A percentile compares a stretch with the other conserved stretches of the same genome.
These are phyloP conservation scores for Troilus luridus DNA, from an alignment of 2,888 invertebrate species.

Conservation along the genomic window DNA sequence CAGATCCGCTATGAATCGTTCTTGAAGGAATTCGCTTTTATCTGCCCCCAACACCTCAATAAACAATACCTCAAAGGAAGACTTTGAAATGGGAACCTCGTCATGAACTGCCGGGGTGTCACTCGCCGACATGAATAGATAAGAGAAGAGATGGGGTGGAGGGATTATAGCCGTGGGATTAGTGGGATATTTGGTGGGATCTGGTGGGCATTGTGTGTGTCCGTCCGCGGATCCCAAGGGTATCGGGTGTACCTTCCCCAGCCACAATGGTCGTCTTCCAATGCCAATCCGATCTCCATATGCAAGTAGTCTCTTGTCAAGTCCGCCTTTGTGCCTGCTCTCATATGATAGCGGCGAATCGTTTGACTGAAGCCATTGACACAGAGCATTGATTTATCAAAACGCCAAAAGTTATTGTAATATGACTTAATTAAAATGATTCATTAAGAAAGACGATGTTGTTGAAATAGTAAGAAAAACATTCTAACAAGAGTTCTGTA, in stretches of 20 bases:
- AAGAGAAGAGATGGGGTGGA: not conserved
- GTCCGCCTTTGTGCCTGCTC: not conserved
- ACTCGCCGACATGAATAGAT: constrained; percentile 26
- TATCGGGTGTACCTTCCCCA: constrained; percentile 11
- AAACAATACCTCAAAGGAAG: not conserved
- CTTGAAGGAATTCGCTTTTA: not conserved
- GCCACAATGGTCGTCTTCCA: constrained; percentile 21
- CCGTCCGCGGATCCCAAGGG: constrained; percentile 36
- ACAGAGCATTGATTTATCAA: not conserved
- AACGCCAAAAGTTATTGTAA: no score
- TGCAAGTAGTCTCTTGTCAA: not conserved
- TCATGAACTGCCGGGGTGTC: not conserved
- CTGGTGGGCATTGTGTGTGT: constrained; percentile 37
- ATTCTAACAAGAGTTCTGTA: no score
- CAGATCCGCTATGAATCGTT: not conserved
- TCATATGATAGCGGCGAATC: not conserved
- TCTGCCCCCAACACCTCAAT: not conserved
- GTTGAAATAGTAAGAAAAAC: no score
- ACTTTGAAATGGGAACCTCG: not conserved
- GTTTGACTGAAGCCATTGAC: not conserved
- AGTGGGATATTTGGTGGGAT: constrained; percentile 31
- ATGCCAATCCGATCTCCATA: constrained; percentile 33
- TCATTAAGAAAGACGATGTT: no score
- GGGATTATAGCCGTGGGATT: constrained; percentile 34
- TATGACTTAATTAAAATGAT: no score